Evolutionary conservation across 64 coral and sea anemone genomes (phyloP).

Genomic region (Stichodactyla mertensii): DNA sequence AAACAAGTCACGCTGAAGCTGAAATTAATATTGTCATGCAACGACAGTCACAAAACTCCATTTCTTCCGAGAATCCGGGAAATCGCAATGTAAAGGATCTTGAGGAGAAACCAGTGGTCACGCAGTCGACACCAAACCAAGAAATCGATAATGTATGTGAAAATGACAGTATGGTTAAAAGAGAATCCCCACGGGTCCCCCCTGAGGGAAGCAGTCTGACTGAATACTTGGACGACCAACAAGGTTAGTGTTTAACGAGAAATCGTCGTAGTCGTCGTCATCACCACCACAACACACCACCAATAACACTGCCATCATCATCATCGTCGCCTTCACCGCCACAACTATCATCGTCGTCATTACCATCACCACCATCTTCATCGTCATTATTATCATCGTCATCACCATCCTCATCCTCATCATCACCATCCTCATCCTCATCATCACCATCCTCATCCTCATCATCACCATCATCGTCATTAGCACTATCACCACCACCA

Average conservation of each 20-base stretch:
- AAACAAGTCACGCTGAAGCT: background rate
- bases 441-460: no score
- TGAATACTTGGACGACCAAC: background rate
- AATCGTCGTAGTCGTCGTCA: no score
- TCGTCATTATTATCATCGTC: no score
- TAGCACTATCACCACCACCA: no score
- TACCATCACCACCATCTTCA: no score
- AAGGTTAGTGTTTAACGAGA: background rate
- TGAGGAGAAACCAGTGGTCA: background rate
- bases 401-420: no score
- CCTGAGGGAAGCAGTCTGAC: slow-evolving; percentile 1
- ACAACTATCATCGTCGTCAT: no score
- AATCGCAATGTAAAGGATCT: background rate
- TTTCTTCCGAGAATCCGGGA: background rate
- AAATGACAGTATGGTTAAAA: background rate
- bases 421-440: no score
- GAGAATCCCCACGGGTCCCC: background rate
- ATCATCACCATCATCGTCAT: no score
- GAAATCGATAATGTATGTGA: background rate
- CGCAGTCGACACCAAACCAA: background rate
- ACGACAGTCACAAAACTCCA: background rate
- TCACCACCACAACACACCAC: no score
- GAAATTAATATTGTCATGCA: background rate
- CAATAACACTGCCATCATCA: no score
- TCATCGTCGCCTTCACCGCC: no score